These are phyloP conservation scores for Heliconius melpomene DNA, from an alignment of 1,140 invertebrate species.

Conservation along the genomic window DNA sequence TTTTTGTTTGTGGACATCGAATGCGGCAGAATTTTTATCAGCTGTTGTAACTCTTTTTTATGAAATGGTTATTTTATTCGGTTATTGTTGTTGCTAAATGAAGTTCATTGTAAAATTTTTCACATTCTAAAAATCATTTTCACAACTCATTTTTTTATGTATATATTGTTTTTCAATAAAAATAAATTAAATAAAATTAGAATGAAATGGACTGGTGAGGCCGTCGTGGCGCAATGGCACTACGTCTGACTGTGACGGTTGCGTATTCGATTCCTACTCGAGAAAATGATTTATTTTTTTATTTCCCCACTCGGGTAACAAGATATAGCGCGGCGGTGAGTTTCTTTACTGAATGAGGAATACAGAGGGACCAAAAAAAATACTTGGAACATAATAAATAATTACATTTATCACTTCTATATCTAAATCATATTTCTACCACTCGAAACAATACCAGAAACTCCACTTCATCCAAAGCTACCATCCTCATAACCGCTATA, in stretches of 20 bases:
- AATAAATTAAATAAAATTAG: not conserved
- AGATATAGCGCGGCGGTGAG: too few relatives aligned
- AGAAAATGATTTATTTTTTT: too few relatives aligned
- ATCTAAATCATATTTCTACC: too few relatives aligned
- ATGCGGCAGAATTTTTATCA: constrained; percentile 10
- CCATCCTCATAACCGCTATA: not conserved
- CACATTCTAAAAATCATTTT: not conserved
- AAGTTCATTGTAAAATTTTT: not conserved
- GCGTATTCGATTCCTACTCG: too few relatives aligned
- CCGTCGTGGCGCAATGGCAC: too few relatives aligned
- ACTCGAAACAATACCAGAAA: not conserved
- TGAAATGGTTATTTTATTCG: constrained; percentile 7
- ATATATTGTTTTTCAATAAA: not conserved
- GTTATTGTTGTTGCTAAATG: constrained; percentile 9
- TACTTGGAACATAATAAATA: too few relatives aligned
- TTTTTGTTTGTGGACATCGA: not conserved
- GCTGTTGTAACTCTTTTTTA: constrained; percentile 6
- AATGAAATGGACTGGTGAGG: too few relatives aligned
- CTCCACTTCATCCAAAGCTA: not conserved
- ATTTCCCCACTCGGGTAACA: too few relatives aligned
- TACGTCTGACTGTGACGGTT: too few relatives aligned
- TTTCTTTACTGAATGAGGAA: too few relatives aligned
- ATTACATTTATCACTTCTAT: too few relatives aligned
- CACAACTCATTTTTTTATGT: not conserved
- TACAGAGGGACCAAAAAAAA: too few relatives aligned